phyloP scores from a whole-genome alignment of 2,888 invertebrate species.

The Eudemis profundana region DNA sequence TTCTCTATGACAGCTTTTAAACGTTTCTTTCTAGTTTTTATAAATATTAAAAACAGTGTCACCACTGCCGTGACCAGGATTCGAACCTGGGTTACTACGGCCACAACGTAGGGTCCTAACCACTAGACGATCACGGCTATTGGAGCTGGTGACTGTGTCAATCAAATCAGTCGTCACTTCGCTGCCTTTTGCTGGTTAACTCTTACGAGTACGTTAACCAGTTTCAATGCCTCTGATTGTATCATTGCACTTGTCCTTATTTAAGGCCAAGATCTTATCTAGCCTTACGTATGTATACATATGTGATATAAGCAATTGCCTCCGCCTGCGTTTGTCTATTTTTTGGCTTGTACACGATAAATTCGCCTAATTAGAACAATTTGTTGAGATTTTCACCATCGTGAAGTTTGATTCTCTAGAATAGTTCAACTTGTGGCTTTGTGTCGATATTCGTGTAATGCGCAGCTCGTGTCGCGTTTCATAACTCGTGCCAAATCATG shows the following conservation, averaged over 20 bases:
- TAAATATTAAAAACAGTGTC: no score
- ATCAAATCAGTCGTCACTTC: constrained; percentile 44
- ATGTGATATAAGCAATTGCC: not conserved
- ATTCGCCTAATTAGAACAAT: no score
- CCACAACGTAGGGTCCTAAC: constrained; percentile 87
- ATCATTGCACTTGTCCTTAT: constrained; percentile 18
- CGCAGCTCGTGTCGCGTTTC: no score
- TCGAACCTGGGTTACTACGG: constrained; percentile 88
- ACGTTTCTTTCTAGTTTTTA: no score
- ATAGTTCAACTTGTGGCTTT: no score
- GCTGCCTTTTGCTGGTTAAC: not conserved
- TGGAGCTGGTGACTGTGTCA: constrained; percentile 48
- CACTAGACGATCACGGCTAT: constrained; percentile 86
- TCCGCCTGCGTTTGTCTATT: no score
- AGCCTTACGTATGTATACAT: not conserved
- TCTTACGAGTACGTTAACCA: constrained; percentile 7
- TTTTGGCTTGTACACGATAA: no score
- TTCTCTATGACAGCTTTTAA: no score
- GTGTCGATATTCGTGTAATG: no score
- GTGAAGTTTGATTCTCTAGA: no score
- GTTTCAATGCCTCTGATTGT: constrained; percentile 22
- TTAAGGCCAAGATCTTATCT: constrained; percentile 26
- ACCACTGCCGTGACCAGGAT: constrained; percentile 88
- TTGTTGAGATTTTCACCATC: no score
- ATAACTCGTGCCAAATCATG: no score